Evolutionary conservation across 2,888 invertebrate genomes (phyloP).

Genomic region (Cryptocephalus moraei): DNA sequence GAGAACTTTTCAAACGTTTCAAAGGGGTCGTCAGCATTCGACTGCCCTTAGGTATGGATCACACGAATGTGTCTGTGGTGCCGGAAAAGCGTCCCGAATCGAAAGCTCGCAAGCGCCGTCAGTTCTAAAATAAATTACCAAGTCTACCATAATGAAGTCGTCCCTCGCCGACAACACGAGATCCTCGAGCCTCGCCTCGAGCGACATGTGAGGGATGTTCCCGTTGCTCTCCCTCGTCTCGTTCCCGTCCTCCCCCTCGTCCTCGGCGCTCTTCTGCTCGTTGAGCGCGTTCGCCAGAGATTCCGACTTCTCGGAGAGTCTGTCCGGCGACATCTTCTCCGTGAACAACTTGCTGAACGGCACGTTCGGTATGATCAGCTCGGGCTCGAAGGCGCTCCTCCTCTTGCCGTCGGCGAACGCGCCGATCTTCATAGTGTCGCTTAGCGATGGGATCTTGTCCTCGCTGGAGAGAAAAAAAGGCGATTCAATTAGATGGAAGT

Average conservation of each 20-base stretch:
- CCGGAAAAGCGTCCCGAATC: slow-evolving; percentile 3
- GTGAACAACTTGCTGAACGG: slow-evolving; percentile 53
- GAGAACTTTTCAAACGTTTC: no score
- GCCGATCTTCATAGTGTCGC: slow-evolving; percentile 64
- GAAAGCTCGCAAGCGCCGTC: no score
- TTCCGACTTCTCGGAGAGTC: slow-evolving; percentile 11
- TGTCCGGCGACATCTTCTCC: slow-evolving; percentile 24
- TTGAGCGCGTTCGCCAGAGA: slow-evolving; percentile 8
- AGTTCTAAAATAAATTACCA: slow-evolving; percentile 44
- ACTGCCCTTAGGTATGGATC: no score
- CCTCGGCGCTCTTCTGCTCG: slow-evolving; percentile 4
- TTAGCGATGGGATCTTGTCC: slow-evolving; percentile 57
- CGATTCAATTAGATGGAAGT: not conserved
- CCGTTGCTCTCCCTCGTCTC: slow-evolving; percentile 5
- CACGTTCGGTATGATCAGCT: slow-evolving; percentile 43
- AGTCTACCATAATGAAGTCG: slow-evolving; percentile 62
- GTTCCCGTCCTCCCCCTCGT: not conserved
- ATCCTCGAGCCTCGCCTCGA: slow-evolving; percentile 28
- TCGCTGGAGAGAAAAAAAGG: slow-evolving; percentile 40
- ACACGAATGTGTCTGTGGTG: no score
- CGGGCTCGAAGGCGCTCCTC: slow-evolving; percentile 41
- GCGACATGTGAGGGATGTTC: not conserved
- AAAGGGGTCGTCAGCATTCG: no score
- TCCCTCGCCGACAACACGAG: slow-evolving; percentile 46
- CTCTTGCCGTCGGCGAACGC: slow-evolving; percentile 65